Evolutionary conservation across 1,140 invertebrate genomes (phyloP).

Genomic region (Heliothis subflexa): DNA sequence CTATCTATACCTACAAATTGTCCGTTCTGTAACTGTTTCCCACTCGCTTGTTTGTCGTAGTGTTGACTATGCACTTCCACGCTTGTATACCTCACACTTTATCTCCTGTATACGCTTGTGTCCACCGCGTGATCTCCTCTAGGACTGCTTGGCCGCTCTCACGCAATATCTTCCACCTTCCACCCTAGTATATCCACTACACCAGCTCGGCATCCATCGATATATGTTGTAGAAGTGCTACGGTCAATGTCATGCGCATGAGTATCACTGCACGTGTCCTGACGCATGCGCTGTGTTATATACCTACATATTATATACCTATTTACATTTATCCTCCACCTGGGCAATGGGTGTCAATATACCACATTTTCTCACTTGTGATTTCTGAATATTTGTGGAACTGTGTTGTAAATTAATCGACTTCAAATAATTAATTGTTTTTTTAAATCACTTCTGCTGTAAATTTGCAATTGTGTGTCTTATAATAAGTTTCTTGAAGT

Average conservation of each 20-base stretch:
- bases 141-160: constrained; percentile 23
- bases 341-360: constrained; percentile 17
- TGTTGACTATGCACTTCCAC: constrained; percentile 59
- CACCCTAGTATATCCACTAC: constrained; percentile 15
- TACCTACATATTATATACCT: constrained; percentile 14
- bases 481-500: constrained; percentile 31
- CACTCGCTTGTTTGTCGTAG: constrained; percentile 56
- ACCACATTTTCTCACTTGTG: not conserved
- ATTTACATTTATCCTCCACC: constrained; percentile 6
- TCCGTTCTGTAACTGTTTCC: constrained; percentile 55
- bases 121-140: not conserved
- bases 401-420: constrained; percentile 46
- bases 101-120: not conserved
- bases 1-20: constrained; percentile 62
- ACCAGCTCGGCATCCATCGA: not conserved
- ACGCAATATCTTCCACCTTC: constrained; percentile 7
- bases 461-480: not conserved
- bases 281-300: constrained; percentile 60
- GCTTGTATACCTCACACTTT: constrained; percentile 16
- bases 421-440: constrained; percentile 42
- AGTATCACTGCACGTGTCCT: constrained; percentile 56
- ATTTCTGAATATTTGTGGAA: constrained; percentile 3
- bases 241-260: constrained; percentile 60
- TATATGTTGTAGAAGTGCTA: constrained; percentile 35
- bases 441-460: not conserved